These are phyloP conservation scores for Aleiodes testaceus DNA, from an alignment of 2,888 invertebrate species.

Conservation along the genomic window DNA sequence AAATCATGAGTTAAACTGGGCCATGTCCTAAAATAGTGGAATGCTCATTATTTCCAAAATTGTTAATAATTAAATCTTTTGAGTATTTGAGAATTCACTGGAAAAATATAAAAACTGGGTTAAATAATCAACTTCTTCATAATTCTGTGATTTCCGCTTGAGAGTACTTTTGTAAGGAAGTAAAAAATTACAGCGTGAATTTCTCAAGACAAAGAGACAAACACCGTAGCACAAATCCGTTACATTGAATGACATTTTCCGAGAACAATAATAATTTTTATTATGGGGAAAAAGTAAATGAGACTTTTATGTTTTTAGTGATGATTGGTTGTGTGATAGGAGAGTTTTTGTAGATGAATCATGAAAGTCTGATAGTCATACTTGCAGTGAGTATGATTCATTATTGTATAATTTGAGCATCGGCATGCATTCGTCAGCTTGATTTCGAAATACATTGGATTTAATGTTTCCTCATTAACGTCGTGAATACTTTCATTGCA, in stretches of 20 bases:
- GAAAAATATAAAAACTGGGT: slow-evolving; percentile 12
- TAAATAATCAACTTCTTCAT: neutral
- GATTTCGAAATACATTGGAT: slow-evolving; percentile 51
- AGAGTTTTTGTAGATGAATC: slow-evolving; percentile 10
- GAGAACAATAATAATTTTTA: slow-evolving; percentile 9
- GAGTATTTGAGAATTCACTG: neutral
- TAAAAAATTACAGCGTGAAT: neutral
- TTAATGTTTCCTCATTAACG: slow-evolving; percentile 10
- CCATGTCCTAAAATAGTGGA: too few relatives aligned
- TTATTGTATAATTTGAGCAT: slow-evolving; percentile 43
- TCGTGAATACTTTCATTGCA: neutral
- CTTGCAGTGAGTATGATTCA: slow-evolving; percentile 43
- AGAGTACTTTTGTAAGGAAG: neutral
- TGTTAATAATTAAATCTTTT: too few relatives aligned
- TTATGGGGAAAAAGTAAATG: neutral
- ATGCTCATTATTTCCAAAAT: too few relatives aligned
- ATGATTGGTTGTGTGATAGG: neutral
- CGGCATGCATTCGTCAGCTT: slow-evolving; percentile 50
- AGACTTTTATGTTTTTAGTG: neutral
- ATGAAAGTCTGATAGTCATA: slow-evolving; percentile 15
- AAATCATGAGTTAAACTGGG: neutral
- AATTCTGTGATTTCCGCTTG: slow-evolving; percentile 6
- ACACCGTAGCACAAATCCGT: neutral
- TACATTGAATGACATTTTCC: slow-evolving; percentile 18
- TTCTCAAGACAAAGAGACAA: slow-evolving; percentile 18